A percentile compares a stretch with the other conserved stretches of the same genome.
phyloP scores from a whole-genome alignment of 2,113 vertebrate species.

The Pogonocichla stellata region DNA sequence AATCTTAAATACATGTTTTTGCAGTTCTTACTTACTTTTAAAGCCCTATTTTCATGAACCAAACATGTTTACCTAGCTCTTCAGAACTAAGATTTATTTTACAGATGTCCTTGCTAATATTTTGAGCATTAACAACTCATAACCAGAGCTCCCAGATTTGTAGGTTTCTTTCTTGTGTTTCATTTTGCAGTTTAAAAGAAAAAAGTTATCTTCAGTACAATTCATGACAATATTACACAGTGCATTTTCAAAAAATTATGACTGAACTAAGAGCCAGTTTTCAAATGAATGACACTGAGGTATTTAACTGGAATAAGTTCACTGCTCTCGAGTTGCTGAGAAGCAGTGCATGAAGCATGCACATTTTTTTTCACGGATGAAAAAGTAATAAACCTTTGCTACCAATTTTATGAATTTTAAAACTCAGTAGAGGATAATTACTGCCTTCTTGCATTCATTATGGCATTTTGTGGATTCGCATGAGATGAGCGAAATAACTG shows the following conservation, averaged over 20 bases:
- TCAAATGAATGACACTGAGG: conserved; percentile 37
- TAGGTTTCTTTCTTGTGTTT: neutral
- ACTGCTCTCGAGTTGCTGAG: conserved; percentile 18
- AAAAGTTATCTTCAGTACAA: neutral
- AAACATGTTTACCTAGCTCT: neutral
- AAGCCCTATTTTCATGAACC: neutral
- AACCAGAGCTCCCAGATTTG: neutral
- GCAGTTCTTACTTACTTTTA: neutral
- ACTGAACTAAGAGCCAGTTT: neutral
- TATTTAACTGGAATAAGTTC: conserved; percentile 52
- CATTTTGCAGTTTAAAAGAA: neutral
- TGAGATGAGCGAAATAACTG: neutral
- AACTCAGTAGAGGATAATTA: neutral
- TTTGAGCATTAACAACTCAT: neutral
- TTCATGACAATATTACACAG: neutral
- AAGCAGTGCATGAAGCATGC: conserved; percentile 52
- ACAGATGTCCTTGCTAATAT: neutral
- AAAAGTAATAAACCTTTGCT: conserved; percentile 29
- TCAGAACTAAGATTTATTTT: neutral
- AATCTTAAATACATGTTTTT: neutral
- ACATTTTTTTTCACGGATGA: conserved; percentile 36
- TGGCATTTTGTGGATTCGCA: neutral
- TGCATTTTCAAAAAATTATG: neutral
- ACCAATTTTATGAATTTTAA: conserved; percentile 35
- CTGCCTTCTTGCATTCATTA: neutral